Base-by-base conservation (phyloP, 2,888 invertebrate species). In the Tipula vernalis region DNA sequence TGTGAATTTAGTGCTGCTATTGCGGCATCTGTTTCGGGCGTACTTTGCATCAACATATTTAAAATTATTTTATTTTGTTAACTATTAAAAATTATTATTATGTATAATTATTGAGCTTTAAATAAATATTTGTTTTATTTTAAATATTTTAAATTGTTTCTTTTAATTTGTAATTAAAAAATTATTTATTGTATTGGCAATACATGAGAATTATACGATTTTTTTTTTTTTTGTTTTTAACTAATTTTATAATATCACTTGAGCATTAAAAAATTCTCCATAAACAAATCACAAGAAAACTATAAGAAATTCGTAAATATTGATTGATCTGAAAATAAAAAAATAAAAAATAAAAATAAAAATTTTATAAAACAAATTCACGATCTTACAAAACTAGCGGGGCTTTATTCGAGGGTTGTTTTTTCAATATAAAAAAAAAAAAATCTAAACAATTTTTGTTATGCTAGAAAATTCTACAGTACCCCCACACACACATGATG, bases 41-140 rank as follows among this genome's bases (percentile, higher is more conserved):
- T 92, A 90, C 91, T 91, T 89, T 93, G 92, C 93, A 93, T 93
- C 91, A 93, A 90, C 93, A 93, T 93, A 89, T 90, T 84, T 84
- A 84, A 28, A 28, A 8, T 84, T 84, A 41, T 84, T 84, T 13
- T 15, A 84, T 84, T n/a, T 84, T 41, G 84, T 39, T 71, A 71
- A 71, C 71, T 71, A 71, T 71, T 71, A 71, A 71, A 71, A 71
- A 28, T 71, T 71, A 71, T 71, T 71, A 71, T 71, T 71, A 71
- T 71, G 28, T 71, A 71, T 71, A 28, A 71, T 71, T 71, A 71
- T 71, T 71, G 71, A 71, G 71, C 71, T 71, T 71, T 71, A 71
- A 28, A 51, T 15, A 51, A 51, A 15, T 84, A 84, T 84, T 39
- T 83, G n/a, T 39, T 28, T 28, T 83, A 5, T 36, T 83, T 36